Percentiles rank a stretch among this genome's conserved stretches.
Conservation (phyloP, 1,140 invertebrate species). For the Cheumatopsyche charites region DNA sequence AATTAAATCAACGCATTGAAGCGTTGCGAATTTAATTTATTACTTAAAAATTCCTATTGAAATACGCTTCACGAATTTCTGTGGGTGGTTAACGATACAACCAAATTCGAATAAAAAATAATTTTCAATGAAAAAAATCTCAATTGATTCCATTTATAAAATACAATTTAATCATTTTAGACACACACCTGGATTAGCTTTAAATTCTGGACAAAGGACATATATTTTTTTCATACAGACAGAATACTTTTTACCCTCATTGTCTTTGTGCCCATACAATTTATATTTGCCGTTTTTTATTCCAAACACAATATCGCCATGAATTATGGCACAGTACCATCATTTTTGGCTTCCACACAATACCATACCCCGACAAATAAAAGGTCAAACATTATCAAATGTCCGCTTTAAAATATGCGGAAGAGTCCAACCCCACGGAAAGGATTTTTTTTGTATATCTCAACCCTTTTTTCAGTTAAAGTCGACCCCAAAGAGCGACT, state of each 20-base stretch:
- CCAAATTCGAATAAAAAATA: neutral
- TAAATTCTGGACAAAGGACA: neutral
- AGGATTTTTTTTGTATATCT: conserved; percentile 34
- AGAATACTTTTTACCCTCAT: conserved; percentile 16
- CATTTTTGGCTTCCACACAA: neutral
- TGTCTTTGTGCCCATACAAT: conserved; percentile 21
- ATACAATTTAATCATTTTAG: no score
- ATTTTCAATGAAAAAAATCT: neutral
- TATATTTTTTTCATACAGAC: conserved; percentile 22
- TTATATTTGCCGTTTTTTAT: conserved; percentile 20
- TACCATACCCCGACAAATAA: conserved; percentile 31
- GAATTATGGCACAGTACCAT: no score
- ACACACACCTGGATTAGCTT: conserved; percentile 35
- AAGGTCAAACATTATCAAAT: conserved; percentile 38
- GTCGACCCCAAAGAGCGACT: conserved; percentile 34
- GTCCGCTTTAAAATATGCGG: conserved; percentile 35
- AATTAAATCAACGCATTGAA: conserved; percentile 13
- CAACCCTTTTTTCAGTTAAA: conserved; percentile 45
- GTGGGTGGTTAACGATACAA: neutral
- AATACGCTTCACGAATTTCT: neutral
- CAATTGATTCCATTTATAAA: neutral
- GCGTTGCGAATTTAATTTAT: conserved; percentile 20
- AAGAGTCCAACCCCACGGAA: conserved; percentile 27
- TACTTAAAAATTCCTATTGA: neutral
- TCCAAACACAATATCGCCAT: no score